These are phyloP conservation scores for Drosophila subobscura DNA, from an alignment of 1,140 invertebrate species.

Conservation along the genomic window DNA sequence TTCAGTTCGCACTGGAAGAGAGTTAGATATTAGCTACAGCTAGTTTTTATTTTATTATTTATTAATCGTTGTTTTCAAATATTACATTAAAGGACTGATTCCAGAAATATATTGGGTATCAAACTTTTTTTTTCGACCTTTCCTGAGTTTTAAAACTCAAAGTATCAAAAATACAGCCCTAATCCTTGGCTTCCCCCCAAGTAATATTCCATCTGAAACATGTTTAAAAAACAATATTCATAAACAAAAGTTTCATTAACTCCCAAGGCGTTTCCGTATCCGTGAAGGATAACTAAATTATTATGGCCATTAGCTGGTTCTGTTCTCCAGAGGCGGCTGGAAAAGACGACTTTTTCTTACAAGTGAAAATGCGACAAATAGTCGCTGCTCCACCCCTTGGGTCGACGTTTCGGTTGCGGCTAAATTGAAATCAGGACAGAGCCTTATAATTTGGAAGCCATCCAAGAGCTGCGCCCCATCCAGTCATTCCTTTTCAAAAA, in stretches of 20 bases:
- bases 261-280: slow-evolving; percentile 1
- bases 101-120: no score
- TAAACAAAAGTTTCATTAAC: slow-evolving; percentile 70
- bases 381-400: slow-evolving; percentile 31
- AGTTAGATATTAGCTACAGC: no score
- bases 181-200: no score
- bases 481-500: slow-evolving; percentile 3
- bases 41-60: no score
- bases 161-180: no score
- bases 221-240: slow-evolving; percentile 70
- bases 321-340: no score
- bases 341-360: background rate
- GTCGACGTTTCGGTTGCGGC: slow-evolving; percentile 19
- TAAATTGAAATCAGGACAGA: slow-evolving; percentile 72
- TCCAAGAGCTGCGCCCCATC: slow-evolving; percentile 47
- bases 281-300: slow-evolving; percentile 7
- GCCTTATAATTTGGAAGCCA: slow-evolving; percentile 70
- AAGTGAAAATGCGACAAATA: slow-evolving; percentile 52
- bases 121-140: no score
- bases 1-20: no score
- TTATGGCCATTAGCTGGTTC: slow-evolving; percentile 14
- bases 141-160: no score
- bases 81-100: no score
- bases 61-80: no score
- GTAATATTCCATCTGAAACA: slow-evolving; percentile 2